These are phyloP conservation scores for Buteo buteo DNA, from an alignment of 2,113 vertebrate genomes.

Conservation along the genomic window DNA sequence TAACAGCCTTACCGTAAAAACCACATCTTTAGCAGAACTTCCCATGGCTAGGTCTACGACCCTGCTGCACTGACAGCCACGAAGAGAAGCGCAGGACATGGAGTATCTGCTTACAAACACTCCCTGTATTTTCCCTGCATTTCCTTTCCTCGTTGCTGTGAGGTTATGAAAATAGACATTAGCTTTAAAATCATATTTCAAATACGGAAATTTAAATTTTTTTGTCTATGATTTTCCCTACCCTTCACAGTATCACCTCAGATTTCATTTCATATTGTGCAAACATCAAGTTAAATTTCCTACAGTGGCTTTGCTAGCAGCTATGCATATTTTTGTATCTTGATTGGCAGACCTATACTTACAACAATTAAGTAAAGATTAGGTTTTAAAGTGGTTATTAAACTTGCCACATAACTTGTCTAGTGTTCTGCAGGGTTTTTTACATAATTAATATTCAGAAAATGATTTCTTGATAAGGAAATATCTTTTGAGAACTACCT, in stretches of 20 bases:
- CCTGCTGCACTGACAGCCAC: neutral
- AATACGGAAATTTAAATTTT: neutral
- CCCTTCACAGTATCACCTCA: neutral
- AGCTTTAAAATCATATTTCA: neutral
- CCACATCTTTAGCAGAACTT: neutral
- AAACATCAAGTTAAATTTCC: neutral
- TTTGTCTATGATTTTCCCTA: neutral
- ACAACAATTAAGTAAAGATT: neutral
- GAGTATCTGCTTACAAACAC: neutral
- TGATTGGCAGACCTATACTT: neutral
- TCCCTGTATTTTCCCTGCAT: neutral
- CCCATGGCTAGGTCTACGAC: fast-evolving
- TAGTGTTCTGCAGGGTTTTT: neutral
- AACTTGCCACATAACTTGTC: neutral
- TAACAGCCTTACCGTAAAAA: neutral
- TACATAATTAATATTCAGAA: neutral
- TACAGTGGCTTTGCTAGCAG: neutral
- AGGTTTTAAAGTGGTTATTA: neutral
- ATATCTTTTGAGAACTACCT: neutral
- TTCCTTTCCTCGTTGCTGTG: neutral
- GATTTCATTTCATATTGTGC: neutral
- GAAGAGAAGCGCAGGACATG: neutral
- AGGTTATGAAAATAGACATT: neutral
- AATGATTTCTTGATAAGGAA: neutral
- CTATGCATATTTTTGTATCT: neutral